phyloP scores from a whole-genome alignment of 2,113 vertebrate species.

The Sylvietta virens region DNA sequence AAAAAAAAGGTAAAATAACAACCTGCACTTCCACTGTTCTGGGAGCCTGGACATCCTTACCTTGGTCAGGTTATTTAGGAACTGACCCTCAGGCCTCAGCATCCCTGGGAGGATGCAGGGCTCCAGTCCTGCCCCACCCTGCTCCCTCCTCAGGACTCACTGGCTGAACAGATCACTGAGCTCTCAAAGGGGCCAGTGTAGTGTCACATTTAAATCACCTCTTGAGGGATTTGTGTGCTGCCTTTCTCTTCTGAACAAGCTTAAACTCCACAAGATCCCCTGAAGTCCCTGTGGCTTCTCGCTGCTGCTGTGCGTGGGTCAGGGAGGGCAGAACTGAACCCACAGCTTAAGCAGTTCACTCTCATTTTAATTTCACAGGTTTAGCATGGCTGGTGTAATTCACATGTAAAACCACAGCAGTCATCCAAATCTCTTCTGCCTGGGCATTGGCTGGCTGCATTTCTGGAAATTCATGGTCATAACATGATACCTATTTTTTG shows the following conservation, averaged over 20 bases:
- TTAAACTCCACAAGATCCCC: background rate
- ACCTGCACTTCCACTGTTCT: background rate
- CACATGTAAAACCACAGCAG: slow-evolving; percentile 16
- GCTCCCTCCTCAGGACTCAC: background rate
- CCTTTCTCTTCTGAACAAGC: background rate
- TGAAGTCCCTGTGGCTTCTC: background rate
- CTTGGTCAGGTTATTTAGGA: background rate
- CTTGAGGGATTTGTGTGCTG: background rate
- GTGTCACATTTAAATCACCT: background rate
- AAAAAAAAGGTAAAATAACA: background rate
- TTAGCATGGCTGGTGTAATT: background rate
- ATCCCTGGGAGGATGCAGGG: fast-evolving
- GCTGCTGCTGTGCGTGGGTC: background rate
- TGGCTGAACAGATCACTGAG: background rate
- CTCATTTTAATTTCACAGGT: slow-evolving; percentile 23
- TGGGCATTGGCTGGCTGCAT: slow-evolving; percentile 49
- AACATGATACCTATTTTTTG: slow-evolving; percentile 29
- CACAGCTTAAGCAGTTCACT: background rate
- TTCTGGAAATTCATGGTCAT: slow-evolving; percentile 52
- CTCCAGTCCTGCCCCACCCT: background rate
- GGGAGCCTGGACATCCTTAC: background rate
- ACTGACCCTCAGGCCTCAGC: background rate
- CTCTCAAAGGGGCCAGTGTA: background rate
- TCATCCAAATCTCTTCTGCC: slow-evolving; percentile 6
- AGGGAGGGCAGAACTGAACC: background rate